Evolutionary conservation across 1,140 invertebrate genomes (phyloP), one percentile per base, ranked within the genome.

Genomic region (Caenorhabditis remanei): DNA sequence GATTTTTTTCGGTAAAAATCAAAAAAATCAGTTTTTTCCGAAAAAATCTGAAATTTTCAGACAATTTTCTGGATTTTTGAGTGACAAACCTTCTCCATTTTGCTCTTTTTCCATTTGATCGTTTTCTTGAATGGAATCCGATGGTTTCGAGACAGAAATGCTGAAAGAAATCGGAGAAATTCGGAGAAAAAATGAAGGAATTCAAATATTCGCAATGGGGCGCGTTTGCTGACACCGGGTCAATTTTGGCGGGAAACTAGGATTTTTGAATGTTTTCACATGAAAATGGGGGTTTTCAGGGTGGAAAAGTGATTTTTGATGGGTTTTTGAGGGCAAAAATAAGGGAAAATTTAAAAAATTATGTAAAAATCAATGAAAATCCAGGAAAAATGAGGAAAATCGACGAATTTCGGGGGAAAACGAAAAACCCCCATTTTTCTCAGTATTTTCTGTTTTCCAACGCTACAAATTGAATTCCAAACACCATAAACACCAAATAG

Each of bases 101-200:
- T 79, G 46, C n/a, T 16, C 2, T 19, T 79, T 79, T 48, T 79
- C 71, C 71, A 71, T 71, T 71, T 79, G 71, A 11, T 79, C 9
- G 13, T 63, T 19, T 40, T 63, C 24, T n/a, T n/a, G 56, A 32
- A 32, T 32, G 7, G 56, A 21, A n/a, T 79, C 53, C 11, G 40
- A 4, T 9, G 40, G 46, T 24, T 48, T 79, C n/a, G 24, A n/a
- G 46, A 79, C 19, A 13, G 43, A 50, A 32, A 24, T n/a, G 71
- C 71, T 79, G 71, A 4, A 79, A 79, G 53, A 67, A 67, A 40
- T 41, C 4, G 56, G 40, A 40, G 32, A 40, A 67, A 67, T 14
- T 61, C 58, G 19, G 58, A 21, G 63, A 67, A 67, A 67, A 67
- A 40, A 19, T 9, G 40, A n/a, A n/a, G n/a, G 16, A 14, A 16